These are phyloP conservation scores for Dasyprocta punctata DNA, from an alignment of 2,113 vertebrate genomes.

Conservation along the genomic window DNA sequence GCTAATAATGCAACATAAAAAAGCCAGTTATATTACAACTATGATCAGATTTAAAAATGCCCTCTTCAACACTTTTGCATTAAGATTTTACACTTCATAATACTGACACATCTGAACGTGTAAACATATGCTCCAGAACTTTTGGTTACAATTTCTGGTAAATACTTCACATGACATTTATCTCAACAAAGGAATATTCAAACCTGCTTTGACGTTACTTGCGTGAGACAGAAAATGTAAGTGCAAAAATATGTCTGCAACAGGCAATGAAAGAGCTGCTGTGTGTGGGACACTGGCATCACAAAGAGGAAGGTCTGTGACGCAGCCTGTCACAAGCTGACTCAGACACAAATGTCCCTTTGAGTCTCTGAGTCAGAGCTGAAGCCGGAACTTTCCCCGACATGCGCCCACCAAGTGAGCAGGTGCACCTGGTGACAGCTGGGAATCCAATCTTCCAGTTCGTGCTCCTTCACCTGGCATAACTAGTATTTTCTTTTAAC, in stretches of 20 bases:
- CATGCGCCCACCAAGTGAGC: neutral
- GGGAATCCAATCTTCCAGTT: constrained; percentile 55
- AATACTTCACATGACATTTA: neutral
- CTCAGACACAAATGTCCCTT: constrained; percentile 15
- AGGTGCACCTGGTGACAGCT: constrained; percentile 58
- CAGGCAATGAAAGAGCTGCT: constrained; percentile 32
- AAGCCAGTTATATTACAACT: neutral
- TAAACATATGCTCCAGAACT: neutral
- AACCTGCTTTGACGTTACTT: neutral
- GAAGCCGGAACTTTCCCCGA: neutral
- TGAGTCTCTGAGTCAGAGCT: constrained; percentile 30
- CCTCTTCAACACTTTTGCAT: neutral
- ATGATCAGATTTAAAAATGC: neutral
- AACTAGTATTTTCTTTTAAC: constrained; percentile 29
- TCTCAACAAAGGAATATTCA: neutral
- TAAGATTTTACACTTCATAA: neutral
- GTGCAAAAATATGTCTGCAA: neutral
- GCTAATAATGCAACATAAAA: neutral
- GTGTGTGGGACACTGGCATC: neutral
- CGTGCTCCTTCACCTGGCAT: neutral
- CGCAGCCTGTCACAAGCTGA: neutral
- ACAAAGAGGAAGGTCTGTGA: neutral
- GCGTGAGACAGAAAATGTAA: neutral
- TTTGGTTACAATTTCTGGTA: neutral
- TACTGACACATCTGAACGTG: neutral